These are phyloP conservation scores for Drosophila demipolita DNA, from an alignment of 2,888 invertebrate genomes.

Conservation along the genomic window DNA sequence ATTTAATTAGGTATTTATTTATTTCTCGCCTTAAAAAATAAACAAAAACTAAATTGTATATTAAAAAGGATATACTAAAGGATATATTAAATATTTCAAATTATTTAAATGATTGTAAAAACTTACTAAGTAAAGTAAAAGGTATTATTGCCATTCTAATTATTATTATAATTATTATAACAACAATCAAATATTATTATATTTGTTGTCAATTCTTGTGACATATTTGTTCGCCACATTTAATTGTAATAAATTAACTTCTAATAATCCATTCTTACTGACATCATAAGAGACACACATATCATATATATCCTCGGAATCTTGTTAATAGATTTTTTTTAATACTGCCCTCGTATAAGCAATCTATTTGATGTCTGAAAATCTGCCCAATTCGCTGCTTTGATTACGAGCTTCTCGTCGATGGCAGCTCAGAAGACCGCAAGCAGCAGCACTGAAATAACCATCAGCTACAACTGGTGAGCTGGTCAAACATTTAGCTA, in stretches of 20 bases:
- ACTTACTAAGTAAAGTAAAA: not conserved
- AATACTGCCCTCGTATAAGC: slow-evolving; percentile 16
- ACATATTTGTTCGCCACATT: not conserved
- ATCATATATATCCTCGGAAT: not conserved
- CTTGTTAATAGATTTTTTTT: slow-evolving; percentile 25
- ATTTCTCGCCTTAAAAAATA: not conserved
- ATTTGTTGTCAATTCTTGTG: not conserved
- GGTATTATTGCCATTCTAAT: not conserved
- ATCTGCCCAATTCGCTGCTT: slow-evolving; percentile 59
- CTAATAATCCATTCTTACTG: not conserved
- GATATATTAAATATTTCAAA: not conserved
- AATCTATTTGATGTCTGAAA: slow-evolving; percentile 29
- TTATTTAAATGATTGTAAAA: not conserved
- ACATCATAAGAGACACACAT: not conserved
- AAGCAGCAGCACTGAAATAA: not conserved
- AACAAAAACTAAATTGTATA: not conserved
- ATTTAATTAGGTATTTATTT: not conserved
- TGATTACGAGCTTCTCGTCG: slow-evolving; percentile 43
- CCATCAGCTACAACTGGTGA: slow-evolving; percentile 37
- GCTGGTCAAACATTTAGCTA: slow-evolving; percentile 69
- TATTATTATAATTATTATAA: not conserved
- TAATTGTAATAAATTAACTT: not conserved
- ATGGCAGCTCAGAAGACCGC: slow-evolving; percentile 7
- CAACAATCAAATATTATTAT: not conserved
- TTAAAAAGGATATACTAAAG: not conserved